These are phyloP conservation scores for Eulemur rufifrons DNA, from an alignment of 2,113 vertebrate genomes.

Conservation along the genomic window DNA sequence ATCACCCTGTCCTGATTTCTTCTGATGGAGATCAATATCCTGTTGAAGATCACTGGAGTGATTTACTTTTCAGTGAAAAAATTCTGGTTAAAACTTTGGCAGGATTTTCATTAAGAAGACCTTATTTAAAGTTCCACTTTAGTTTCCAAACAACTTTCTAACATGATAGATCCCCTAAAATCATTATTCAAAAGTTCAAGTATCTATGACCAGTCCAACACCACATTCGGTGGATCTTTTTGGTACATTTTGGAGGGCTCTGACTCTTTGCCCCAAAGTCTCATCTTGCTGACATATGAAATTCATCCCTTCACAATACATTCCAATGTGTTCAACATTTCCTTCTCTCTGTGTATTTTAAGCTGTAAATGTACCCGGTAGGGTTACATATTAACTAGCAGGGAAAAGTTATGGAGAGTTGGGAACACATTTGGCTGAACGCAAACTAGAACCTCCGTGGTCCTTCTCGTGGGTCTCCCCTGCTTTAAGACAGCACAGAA, in stretches of 20 bases:
- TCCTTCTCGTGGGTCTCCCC: background rate
- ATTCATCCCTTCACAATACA: background rate
- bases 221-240: background rate
- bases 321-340: background rate
- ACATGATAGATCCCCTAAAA: background rate
- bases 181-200: background rate
- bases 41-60: background rate
- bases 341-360: background rate
- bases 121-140: background rate
- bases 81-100: background rate
- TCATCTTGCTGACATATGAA: background rate
- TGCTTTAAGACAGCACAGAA: background rate
- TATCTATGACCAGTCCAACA: background rate
- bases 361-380: background rate
- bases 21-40: background rate
- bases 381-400: background rate
- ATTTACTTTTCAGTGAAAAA: background rate
- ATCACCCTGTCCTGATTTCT: background rate
- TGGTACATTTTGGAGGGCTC: background rate
- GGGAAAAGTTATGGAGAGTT: background rate
- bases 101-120: background rate
- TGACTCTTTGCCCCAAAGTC: background rate
- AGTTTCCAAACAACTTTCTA: constrained; percentile 27
- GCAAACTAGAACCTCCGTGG: background rate
- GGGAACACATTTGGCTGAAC: background rate